Conservation (phyloP, 2,797 vertebrate species). For the Calcarius lapponicus region DNA sequence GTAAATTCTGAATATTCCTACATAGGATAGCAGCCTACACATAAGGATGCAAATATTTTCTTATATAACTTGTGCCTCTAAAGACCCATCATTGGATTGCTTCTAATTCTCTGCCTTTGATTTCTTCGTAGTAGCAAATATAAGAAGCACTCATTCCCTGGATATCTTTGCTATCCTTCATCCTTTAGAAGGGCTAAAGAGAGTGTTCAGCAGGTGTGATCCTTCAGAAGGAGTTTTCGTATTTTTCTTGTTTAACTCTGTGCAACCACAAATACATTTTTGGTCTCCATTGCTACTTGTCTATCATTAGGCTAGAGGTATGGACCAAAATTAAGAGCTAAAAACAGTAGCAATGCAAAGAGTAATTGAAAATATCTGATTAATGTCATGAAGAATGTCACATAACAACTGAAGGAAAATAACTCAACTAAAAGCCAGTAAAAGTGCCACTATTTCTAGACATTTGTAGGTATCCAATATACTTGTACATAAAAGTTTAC, state of each 20-base stretch:
- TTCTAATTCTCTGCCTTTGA: neutral
- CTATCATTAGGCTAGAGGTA: neutral
- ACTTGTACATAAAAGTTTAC: constrained; percentile 59
- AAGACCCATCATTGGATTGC: neutral
- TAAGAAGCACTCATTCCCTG: neutral
- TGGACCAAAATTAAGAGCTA: neutral
- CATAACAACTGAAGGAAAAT: constrained; percentile 10
- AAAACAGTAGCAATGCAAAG: neutral
- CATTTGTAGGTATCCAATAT: constrained; percentile 4
- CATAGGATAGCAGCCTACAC: neutral
- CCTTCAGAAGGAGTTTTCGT: neutral
- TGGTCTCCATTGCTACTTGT: neutral
- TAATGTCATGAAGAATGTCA: neutral
- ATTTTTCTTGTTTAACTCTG: neutral
- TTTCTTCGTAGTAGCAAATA: neutral
- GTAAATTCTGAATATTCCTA: neutral
- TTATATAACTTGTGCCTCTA: neutral
- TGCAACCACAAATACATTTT: neutral
- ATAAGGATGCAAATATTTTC: neutral
- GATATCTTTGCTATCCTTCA: neutral
- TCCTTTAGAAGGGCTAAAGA: neutral
- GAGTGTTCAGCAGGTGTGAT: neutral
- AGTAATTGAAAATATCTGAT: constrained; percentile 22
- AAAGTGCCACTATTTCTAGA: neutral
- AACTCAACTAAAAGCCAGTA: neutral